These are phyloP conservation scores for Galeruca laticollis DNA, from an alignment of 2,888 invertebrate genomes.

Conservation along the genomic window DNA sequence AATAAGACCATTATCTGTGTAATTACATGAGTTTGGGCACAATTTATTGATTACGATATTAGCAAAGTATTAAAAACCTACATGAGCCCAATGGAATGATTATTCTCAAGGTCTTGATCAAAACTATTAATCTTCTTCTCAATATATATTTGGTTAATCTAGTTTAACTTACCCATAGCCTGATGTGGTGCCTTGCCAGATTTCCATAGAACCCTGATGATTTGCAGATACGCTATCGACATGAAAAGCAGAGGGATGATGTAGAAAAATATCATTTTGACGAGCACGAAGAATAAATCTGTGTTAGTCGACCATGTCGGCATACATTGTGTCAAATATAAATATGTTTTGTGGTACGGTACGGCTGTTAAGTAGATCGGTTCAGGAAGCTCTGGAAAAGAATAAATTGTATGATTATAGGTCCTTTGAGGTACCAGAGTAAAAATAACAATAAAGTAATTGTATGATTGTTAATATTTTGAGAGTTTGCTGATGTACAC, in stretches of 20 bases:
- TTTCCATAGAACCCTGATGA: constrained; percentile 84
- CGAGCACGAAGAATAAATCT: constrained; percentile 78
- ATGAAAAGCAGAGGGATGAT: constrained; percentile 84
- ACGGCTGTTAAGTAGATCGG: constrained; percentile 77
- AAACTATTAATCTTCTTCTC: too few species aligned
- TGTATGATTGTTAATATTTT: too few species aligned
- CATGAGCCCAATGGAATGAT: too few species aligned
- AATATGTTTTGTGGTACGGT: constrained; percentile 65
- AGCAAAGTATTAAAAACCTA: too few species aligned
- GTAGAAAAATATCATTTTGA: constrained; percentile 81
- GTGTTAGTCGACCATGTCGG: constrained; percentile 78
- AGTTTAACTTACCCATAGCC: constrained; percentile 58
- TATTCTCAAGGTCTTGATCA: too few species aligned
- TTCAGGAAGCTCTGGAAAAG: constrained; percentile 81
- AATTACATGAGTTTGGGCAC: too few species aligned
- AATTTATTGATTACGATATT: too few species aligned
- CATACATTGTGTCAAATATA: constrained; percentile 73
- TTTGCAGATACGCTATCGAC: constrained; percentile 87
- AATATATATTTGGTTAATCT: not conserved
- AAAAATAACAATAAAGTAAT: too few species aligned
- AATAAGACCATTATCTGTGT: too few species aligned
- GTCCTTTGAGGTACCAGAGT: too few species aligned
- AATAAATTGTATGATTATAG: not conserved
- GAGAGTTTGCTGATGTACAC: too few species aligned
- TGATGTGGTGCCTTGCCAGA: constrained; percentile 84